phyloP scores from a whole-genome alignment of 1,140 invertebrate species.

The Eubasilissa regina region DNA sequence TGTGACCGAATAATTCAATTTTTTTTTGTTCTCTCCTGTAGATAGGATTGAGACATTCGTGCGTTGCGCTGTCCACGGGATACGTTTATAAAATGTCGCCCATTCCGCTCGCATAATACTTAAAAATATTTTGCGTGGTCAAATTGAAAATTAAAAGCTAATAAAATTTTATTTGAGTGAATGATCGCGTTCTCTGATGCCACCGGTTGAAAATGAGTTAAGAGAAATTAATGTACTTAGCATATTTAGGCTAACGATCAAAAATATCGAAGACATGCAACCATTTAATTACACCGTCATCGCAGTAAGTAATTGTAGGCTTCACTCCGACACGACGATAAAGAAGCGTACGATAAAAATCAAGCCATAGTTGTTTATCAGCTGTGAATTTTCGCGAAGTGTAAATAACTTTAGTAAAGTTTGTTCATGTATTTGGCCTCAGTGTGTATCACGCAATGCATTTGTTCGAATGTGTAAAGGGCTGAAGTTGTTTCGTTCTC shows the following conservation, averaged over 20 bases:
- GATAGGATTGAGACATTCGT: too few relatives aligned
- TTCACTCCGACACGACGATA: background rate
- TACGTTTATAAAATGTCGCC: too few relatives aligned
- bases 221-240: constrained; percentile 13
- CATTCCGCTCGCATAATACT: too few relatives aligned
- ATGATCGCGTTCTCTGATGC: too few relatives aligned
- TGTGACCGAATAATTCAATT: too few relatives aligned
- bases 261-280: constrained; percentile 43
- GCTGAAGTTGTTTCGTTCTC: background rate
- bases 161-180: too few relatives aligned
- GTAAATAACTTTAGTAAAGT: background rate
- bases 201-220: constrained; percentile 26
- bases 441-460: constrained; percentile 9
- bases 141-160: too few relatives aligned
- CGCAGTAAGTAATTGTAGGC: constrained; percentile 7
- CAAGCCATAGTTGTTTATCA: constrained; percentile 11
- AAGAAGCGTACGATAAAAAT: background rate
- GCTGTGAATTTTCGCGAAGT: constrained; percentile 23
- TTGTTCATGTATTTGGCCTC: background rate
- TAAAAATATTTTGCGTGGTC: too few relatives aligned
- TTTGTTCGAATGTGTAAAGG: constrained; percentile 15
- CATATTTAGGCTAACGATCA: constrained; percentile 36
- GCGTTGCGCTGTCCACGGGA: too few relatives aligned
- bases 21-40: too few relatives aligned
- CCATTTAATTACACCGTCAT: constrained; percentile 33